phyloP scores from a whole-genome alignment of 2,797 vertebrate species.

The Anguilla pacifica region DNA sequence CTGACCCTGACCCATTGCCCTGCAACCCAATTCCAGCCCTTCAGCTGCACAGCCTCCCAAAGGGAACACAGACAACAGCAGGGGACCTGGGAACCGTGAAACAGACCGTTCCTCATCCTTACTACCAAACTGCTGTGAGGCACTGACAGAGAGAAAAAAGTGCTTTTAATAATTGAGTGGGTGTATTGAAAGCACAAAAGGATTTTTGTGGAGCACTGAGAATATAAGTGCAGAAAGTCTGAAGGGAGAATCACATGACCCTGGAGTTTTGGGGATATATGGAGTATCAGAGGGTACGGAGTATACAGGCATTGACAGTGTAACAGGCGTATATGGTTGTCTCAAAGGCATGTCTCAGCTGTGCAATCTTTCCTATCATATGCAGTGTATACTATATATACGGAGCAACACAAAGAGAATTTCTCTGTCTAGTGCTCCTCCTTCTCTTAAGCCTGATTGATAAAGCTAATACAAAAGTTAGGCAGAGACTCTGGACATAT shows the following conservation, averaged over 20 bases:
- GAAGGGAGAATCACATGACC: not conserved
- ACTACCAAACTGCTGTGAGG: conserved; percentile 23
- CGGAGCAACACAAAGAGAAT: too few species aligned
- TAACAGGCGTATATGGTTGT: not conserved
- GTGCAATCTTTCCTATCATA: not conserved
- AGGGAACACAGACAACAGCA: not conserved
- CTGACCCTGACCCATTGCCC: conserved; percentile 56
- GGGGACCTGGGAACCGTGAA: conserved; percentile 42
- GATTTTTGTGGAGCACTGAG: not conserved
- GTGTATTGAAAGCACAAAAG: not conserved
- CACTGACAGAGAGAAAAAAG: not conserved
- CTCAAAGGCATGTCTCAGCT: not conserved
- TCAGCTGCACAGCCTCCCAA: conserved; percentile 58
- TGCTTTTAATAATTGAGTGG: not conserved
- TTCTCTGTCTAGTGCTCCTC: not conserved
- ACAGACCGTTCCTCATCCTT: conserved; percentile 29
- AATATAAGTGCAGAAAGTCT: too few species aligned
- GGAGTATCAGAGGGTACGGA: not conserved
- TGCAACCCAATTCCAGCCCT: conserved; percentile 50
- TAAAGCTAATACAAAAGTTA: too few species aligned
- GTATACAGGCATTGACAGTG: not conserved
- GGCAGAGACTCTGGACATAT: not conserved
- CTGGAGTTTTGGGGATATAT: not conserved
- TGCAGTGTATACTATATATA: not conserved
- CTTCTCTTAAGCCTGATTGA: not conserved